Base-by-base conservation (phyloP, 2,888 invertebrate genomes). In the Nipponacmea schrenckii region DNA sequence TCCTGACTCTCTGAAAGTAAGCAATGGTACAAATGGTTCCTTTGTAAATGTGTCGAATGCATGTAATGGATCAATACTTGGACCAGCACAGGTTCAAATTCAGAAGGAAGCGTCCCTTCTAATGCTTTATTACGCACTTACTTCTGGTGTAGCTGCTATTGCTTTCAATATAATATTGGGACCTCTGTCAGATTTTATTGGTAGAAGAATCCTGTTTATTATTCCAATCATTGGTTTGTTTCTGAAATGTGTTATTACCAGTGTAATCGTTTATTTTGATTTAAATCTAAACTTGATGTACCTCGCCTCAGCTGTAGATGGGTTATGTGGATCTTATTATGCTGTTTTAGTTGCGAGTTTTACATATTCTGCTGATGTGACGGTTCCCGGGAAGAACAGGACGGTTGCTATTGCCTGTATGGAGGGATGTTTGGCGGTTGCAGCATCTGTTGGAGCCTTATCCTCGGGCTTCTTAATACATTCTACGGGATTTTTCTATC, bases 321-420 rank as follows among this genome's bases (percentile, higher is more conserved):
- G 81, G 1, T 69, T 70, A 8, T 74, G 78, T 0, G 81, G 81
- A 12, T 72, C 74, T 24, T 66, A 76, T 14, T 75, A 72, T 24
- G 71, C 67, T 20, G 74, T 74, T 4, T 62, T 79, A 12, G 70
- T 76, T 20, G 70, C 74, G 8, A 62, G 68, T 0, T 78, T 69
- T 50, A 63, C 75, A 0, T 80, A 77, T 50, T 65, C 72, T 15
- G 74, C 78, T 12, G 81, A 81, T 65, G 71, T 78, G n/a, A 79
- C 81, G 3, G 20, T 39, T 24, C 67, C 44, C 4, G 78, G 77
- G 3, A 79, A 77, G 46, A 62, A 69, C 24, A 62, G 81, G 39
- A 74, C 79, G 1, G 50, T 76, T 26, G 77, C 70, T 7, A 70
- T 80, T 24, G 72, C 74, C 4, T 12, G 77, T 10, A 68, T 78